phyloP scores from a whole-genome alignment of 1,140 invertebrate genomes.

The Drosophila trapezifrons region DNA sequence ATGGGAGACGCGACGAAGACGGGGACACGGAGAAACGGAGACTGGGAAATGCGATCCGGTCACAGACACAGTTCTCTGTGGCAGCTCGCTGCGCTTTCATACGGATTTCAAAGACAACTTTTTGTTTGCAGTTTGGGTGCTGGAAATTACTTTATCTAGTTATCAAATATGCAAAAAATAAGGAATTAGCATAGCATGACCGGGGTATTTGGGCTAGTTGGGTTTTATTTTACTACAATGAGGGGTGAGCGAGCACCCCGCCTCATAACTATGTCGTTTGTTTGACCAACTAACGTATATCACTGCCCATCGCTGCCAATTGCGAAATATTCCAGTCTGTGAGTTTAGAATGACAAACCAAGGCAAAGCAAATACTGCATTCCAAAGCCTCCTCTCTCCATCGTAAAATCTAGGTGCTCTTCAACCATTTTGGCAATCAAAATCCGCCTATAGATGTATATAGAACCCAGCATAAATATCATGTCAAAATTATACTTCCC shows the following conservation, averaged over 20 bases:
- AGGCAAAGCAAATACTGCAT: constrained; percentile 32
- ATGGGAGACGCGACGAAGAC: no score
- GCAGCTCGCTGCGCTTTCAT: not conserved
- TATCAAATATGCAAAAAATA: no score
- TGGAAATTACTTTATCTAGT: not conserved
- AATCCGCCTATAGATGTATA: constrained; percentile 18
- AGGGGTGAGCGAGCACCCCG: not conserved
- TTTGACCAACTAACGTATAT: constrained; percentile 1
- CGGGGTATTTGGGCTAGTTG: no score
- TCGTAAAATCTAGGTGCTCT: not conserved
- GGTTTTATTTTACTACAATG: no score
- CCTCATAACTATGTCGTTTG: constrained; percentile 10
- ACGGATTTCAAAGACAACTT: constrained; percentile 1
- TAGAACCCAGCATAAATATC: no score
- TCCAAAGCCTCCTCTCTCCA: not conserved
- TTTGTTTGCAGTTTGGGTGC: not conserved
- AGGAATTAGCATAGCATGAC: no score
- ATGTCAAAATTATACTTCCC: no score
- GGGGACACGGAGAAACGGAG: not conserved
- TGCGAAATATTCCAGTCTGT: constrained; percentile 30
- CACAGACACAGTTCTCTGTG: constrained; percentile 1
- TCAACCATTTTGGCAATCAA: constrained; percentile 14
- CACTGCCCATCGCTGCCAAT: constrained; percentile 1
- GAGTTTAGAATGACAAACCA: constrained; percentile 23
- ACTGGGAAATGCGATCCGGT: not conserved